Evolutionary conservation across 2,113 vertebrate species (phyloP).

Genomic region (Xyliphius kryptos): DNA sequence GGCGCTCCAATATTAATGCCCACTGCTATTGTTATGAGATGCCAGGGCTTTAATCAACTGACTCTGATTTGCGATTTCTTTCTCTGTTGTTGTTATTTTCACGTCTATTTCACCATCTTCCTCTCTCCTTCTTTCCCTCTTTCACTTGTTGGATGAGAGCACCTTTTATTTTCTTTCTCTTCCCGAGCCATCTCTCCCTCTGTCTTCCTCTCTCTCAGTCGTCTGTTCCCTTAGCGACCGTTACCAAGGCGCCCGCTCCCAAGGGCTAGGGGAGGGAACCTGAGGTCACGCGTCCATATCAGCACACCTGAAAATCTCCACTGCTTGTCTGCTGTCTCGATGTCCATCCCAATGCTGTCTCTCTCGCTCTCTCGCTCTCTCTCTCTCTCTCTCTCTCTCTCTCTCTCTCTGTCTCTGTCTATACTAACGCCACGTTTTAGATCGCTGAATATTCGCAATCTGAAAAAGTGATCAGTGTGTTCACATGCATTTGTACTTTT

Average conservation of each 20-base stretch:
- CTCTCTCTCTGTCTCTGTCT: conserved; percentile 1
- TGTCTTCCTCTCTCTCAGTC: conserved; percentile 34
- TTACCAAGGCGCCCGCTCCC: conserved; percentile 67
- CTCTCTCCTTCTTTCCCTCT: conserved; percentile 5
- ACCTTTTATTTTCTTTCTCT: conserved; percentile 21
- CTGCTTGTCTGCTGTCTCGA: neutral
- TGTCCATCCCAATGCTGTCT: too few species aligned
- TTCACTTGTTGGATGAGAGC: conserved; percentile 4
- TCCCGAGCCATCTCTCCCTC: conserved; percentile 23
- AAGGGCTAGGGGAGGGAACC: conserved; percentile 57
- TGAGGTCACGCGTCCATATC: conserved; percentile 68
- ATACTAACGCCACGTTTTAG: too few species aligned
- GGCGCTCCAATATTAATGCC: conserved; percentile 18
- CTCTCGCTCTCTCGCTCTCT: conserved; percentile 8
- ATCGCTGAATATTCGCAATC: too few species aligned
- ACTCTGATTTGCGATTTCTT: conserved; percentile 3
- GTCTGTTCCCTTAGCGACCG: conserved; percentile 69
- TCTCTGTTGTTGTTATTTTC: neutral
- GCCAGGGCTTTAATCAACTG: conserved; percentile 6
- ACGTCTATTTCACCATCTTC: neutral
- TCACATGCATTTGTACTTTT: too few species aligned
- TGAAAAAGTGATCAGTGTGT: too few species aligned
- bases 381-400: conserved; percentile 13
- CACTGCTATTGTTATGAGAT: conserved; percentile 18
- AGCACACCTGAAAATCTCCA: conserved; percentile 62